Base-by-base conservation (phyloP, 2,797 vertebrate species). In the Mustela erminea region DNA sequence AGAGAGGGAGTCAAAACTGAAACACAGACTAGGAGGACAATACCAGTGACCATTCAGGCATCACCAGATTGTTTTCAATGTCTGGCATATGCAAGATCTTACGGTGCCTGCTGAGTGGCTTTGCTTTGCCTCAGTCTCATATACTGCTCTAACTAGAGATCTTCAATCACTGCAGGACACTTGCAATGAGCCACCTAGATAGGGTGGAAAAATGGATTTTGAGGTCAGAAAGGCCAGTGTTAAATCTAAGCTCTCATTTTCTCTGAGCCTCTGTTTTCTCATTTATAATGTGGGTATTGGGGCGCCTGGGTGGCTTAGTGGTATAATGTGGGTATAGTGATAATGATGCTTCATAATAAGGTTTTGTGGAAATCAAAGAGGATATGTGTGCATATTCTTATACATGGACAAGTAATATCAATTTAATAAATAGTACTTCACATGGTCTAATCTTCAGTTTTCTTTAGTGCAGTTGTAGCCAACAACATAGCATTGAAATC, bases 231-330 rank as follows among this genome's bases (percentile, higher is more conserved):
- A 97, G 38, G 17, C 1, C n/a, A 62, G 1, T 82, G 11, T 74
- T 85, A 85, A 82, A 88, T 72, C 27, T 91, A 25, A 84, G 35
- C 68, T 94, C 41, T 93, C 11, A 49, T 94, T 90, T 87, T 84
- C 46, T 29, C 43, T 17, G 14, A 93, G 23, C 58, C 52, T 90
- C 41, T 60, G 2, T 97, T 95, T 86, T 74, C 41, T 96, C 70
- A 90, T 52, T 14, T 72, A 13, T 72, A 88, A 35, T 2, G 41
- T 43, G 38, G 11, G 2, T 6, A 43, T 23, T 43, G 38, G 11
- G 2, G n/a, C n/a, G n/a, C n/a, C n/a, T n/a, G n/a, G n/a, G n/a
- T n/a, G n/a, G n/a, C n/a, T n/a, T n/a, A n/a, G n/a, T n/a, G n/a
- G n/a, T 72, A 13, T 72, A 88, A 35, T 2, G 41, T 43, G 38